Evolutionary conservation across 2,113 vertebrate species (phyloP), one percentile per base, ranked within the genome.

Genomic region (Pogonocichla stellata): DNA sequence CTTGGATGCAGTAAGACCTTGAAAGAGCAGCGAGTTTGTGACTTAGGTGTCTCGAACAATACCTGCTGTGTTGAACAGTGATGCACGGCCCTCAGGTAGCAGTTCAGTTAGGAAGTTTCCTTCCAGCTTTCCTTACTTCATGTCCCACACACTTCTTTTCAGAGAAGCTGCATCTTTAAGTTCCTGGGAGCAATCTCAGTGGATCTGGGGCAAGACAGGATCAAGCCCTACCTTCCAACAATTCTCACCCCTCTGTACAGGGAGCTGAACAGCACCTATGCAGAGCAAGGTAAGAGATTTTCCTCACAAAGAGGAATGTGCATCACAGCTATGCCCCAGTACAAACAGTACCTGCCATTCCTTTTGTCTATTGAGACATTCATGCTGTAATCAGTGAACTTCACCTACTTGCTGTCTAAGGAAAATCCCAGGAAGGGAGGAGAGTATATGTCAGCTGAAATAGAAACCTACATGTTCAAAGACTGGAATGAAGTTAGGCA

Each of bases 91-190:
- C 38, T 86, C n/a, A 9, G 14, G 29, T 6, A 56, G 58, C 34
- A 65, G 40, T 64, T 71, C 51, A 24, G 6, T 64, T 19, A 53
- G 28, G 26, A 75, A 22, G 34, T 48, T 83, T 34, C 33, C 26
- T 88, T 81, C 28, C 58, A 86, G 5, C 14, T 24, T 73, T 74
- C n/a, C 45, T 94, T 23, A 72, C 24, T 54, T 62, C 6, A 5
- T 72, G 22, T 93, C n/a, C 31, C 33, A 13, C 18, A 10, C 4
- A 1, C 25, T 94, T 91, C 31, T 60, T 97, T 97, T 57, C 97
- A 99, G 99, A 99, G 99, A 98, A 99, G 97, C 0, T 99, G 99
- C 77, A 98, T 99, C 92, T 99, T 99, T 87, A 99, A 99, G 75
- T 99, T 99, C 95, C 97, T 99, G 14, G 99, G 99, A n/a, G 99